Percentiles rank a stretch among this genome's conserved stretches.
phyloP scores from a whole-genome alignment of 1,140 invertebrate species.

The Drosophila mayri region DNA sequence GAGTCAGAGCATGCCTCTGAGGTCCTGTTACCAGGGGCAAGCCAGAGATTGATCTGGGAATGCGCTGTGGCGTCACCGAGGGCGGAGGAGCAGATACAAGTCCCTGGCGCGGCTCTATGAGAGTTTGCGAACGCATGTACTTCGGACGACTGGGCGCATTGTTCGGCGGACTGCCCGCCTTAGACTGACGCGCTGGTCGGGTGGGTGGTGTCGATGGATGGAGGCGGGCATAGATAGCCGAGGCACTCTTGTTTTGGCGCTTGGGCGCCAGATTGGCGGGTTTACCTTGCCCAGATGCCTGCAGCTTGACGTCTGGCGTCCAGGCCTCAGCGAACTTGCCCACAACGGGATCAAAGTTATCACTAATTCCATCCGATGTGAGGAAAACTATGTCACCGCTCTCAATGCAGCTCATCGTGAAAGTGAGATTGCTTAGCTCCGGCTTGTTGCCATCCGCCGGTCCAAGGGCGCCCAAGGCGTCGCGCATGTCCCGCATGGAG shows the following conservation, averaged over 20 bases:
- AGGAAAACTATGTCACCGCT: slow-evolving; percentile 95
- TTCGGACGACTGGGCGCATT: slow-evolving; percentile 75
- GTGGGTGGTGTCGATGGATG: slow-evolving; percentile 64
- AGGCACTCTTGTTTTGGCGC: slow-evolving; percentile 83
- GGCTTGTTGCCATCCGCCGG: slow-evolving; percentile 95
- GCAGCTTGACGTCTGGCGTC: slow-evolving; percentile 78
- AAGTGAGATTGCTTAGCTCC: slow-evolving; percentile 95
- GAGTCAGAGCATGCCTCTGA: slow-evolving; percentile 92
- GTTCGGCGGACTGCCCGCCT: slow-evolving; percentile 55
- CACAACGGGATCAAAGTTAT: slow-evolving; percentile 97
- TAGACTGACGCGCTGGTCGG: slow-evolving; percentile 62
- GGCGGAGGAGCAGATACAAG: slow-evolving; percentile 26
- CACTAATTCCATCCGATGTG: slow-evolving; percentile 96
- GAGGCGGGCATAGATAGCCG: slow-evolving; percentile 72
- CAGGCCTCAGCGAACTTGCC: slow-evolving; percentile 92
- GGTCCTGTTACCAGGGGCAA: slow-evolving; percentile 92
- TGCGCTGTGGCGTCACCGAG: slow-evolving; percentile 66
- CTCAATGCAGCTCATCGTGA: slow-evolving; percentile 94
- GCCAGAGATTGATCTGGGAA: slow-evolving; percentile 85
- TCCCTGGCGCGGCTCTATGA: slow-evolving; percentile 85
- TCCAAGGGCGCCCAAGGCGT: slow-evolving; percentile 95
- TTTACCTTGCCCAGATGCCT: slow-evolving; percentile 33
- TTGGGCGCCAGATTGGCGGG: slow-evolving; percentile 65
- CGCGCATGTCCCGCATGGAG: slow-evolving; percentile 95
- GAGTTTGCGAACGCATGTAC: slow-evolving; percentile 86